Base-by-base conservation (phyloP, 2,797 vertebrate genomes). In the Notolabrus celidotus region DNA sequence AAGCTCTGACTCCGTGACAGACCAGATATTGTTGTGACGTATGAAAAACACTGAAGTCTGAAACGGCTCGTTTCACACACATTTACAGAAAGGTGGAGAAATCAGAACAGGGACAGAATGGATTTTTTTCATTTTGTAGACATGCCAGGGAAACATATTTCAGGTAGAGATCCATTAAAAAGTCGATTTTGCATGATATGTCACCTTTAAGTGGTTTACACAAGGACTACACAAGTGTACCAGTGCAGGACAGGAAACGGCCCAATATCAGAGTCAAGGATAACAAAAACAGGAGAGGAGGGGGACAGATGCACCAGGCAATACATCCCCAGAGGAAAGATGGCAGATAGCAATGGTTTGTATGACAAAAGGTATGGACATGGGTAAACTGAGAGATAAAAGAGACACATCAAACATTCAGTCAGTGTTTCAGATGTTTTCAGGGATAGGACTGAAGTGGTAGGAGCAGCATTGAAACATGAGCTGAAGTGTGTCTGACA, bases 391-490 rank as follows among this genome's bases (percentile, higher is more conserved):
- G 41, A 5, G 25, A 34, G 34, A 42, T 33, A 54, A 73, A 77
- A 49, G 25, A 10, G 43, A 53, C 61, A 47, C 36, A 57, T 54
- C 42, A 52, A 45, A 53, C 31, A 72, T 80, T 52, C 68, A 55
- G 56, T 50, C 29, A 22, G 20, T 17, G 56, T 71, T 69, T 64
- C 62, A 76, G 47, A 70, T 60, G 56, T 46, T 53, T 71, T 68
- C 60, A 49, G 3, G 42, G 33, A 77, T 53, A 38, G n/a, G 65
- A 83, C 70, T 83, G 64, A 51, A 74, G 82, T 67, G 47, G 41
- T 67, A 71, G 71, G 68, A 38, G 56, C 71, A 72, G 74, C 71
- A 43, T 67, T 62, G 77, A 70, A 82, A 77, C 50, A 46, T 52
- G n/a, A 71, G 67, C 59, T 57, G 57, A 71, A 82, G 66, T 68